A percentile compares a stretch with the other conserved stretches of the same genome.
Conservation (phyloP, 2,113 vertebrate genomes). For the Epinephelus fuscoguttatus region DNA sequence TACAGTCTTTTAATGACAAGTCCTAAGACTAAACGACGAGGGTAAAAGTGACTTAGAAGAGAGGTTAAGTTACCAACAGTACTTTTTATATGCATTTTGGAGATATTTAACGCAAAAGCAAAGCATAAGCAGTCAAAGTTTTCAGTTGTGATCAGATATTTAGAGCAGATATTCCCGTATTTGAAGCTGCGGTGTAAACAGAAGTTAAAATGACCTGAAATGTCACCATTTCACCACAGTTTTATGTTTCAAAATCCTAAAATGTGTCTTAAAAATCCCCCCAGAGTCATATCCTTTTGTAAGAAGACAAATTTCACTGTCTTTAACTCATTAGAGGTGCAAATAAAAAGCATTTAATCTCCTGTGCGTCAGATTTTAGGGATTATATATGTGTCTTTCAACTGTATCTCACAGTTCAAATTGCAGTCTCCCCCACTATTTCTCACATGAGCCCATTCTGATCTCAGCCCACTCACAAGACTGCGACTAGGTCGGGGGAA, state of each 20-base stretch:
- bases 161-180: not conserved
- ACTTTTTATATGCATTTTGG: not conserved
- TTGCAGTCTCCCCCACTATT: not conserved
- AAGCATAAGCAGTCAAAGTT: not conserved
- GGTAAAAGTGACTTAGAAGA: not conserved
- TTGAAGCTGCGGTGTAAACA: not conserved
- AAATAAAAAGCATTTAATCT: not conserved
- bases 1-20: not conserved
- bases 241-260: not conserved
- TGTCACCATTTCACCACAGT: not conserved
- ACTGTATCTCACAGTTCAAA: not conserved
- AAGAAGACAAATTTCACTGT: not conserved
- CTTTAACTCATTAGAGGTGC: not conserved
- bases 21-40: no score
- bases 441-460: not conserved
- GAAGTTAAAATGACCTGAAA: not conserved
- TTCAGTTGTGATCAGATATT: not conserved
- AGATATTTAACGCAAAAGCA: no score
- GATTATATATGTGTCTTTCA: not conserved
- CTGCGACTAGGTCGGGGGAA: not conserved
- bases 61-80: not conserved
- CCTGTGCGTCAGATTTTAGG: not conserved
- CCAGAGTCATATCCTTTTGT: not conserved
- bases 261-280: not conserved
- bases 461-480: constrained; percentile 4